Base-by-base conservation (phyloP, 2,113 vertebrate species). In the Pelvicachromis taeniatus region DNA sequence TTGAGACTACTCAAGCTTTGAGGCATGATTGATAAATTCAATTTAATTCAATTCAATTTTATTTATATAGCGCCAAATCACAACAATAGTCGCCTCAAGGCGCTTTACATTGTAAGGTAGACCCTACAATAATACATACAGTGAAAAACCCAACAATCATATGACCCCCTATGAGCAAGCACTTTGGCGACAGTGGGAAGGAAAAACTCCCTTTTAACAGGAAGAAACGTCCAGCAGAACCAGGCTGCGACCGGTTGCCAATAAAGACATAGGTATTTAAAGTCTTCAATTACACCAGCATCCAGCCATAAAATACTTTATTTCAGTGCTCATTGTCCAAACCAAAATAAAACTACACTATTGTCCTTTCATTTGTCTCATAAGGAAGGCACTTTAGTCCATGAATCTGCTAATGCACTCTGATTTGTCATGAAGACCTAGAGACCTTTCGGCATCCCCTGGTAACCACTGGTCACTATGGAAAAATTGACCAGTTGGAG, bases 221-320 rank as follows among this genome's bases (percentile, higher is more conserved):
- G n/a, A n/a, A n/a, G n/a, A n/a, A n/a, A n/a, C n/a, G n/a, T n/a
- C n/a, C n/a, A n/a, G n/a, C n/a, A n/a, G n/a, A n/a, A n/a, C n/a
- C n/a, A n/a, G n/a, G n/a, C n/a, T n/a, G n/a, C n/a, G n/a, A n/a
- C n/a, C n/a, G n/a, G n/a, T n/a, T n/a, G n/a, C n/a, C n/a, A n/a
- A n/a, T n/a, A 40, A 73, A 29, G 68, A 19, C 40, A 48, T 0
- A 4, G 4, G 42, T 29, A 12, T 73, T 73, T 31, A 48, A 52
- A 52, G 17, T 19, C 19, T 9, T 2, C 8, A 50, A 52, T 19
- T 52, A 52, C 3, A 52, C 7, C 48, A 17, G 17, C 17, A 73
- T 73, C 23, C 23, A 11, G 68, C 14, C 23, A 48, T 73, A 48
- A 29, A 73, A 73, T 0, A 1, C 0, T 48, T 12, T 11, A 16